Base-by-base conservation (phyloP, 2,113 vertebrate species). In the Pachycephala philippinensis region DNA sequence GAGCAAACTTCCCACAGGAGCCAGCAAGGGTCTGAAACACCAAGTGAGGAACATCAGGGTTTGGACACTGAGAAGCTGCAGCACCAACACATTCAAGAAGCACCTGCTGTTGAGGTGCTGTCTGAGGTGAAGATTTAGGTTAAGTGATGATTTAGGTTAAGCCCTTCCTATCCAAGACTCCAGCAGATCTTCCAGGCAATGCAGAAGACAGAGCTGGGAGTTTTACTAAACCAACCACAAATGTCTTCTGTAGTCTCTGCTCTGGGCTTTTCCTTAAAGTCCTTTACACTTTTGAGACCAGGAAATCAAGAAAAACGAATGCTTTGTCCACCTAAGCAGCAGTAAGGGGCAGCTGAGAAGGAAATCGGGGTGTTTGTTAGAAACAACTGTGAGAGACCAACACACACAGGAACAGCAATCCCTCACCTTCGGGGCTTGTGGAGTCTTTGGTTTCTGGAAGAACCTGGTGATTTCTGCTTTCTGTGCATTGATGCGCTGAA, bases 1-100 rank as follows among this genome's bases (percentile, higher is more conserved):
- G 99, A 76, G 99, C 99, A 96, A 99, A 99, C 95, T 99, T 99
- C 18, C 99, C 99, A 81, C 99, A 99, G 15, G 98, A 99, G 82
- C 99, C 98, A 4, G 99, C 99, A 53, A 99, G 98, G 12, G 98
- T 99, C 99, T 99, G 97, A 37, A 97, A 97, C 0, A 4, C 1
- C 47, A 63, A 80, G 31, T 1, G 40, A 42, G 66, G 40, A 18
- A 27, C 0, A 1, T 87, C 33, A 90, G 39, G 47, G 60, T 22
- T 22, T 26, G 63, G 72, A 28, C 33, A 42, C 9, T 4, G 40
- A 64, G 61, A 35, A 65, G 44, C 15, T 5, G 14, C 37, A 40
- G 70, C 10, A 76, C 23, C 45, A 53, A 7, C 40, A 49, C 21
- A 1, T 13, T 35, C 56, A 13, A 33, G 37, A 3, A 23, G 42